Base-by-base conservation (phyloP, 2,113 vertebrate genomes). In the Mugil cephalus region DNA sequence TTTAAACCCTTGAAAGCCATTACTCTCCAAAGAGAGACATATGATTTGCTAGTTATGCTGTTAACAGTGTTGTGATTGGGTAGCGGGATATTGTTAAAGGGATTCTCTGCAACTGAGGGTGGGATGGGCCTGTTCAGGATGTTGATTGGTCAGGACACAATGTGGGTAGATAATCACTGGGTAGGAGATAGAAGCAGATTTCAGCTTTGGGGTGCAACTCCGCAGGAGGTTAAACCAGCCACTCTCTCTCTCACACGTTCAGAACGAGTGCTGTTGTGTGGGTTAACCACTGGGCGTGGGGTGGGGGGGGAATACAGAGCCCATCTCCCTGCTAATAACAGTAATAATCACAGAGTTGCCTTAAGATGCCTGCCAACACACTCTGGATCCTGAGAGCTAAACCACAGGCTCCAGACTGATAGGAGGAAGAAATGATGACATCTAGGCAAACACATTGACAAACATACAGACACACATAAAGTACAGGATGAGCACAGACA, bases 81-180 rank as follows among this genome's bases (percentile, higher is more conserved):
- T 53, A 54, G 50, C 60, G 67, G 54, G 69, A 60, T 54, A 52
- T 30, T 35, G 61, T 73, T 72, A 45, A 74, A 74, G 55, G 47
- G 68, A 82, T 43, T 80, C 61, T 67, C 47, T 47, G 51, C 69
- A 69, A 30, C 58, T 58, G 68, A 68, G 69, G 51, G 80, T 65
- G 54, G 78, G 86, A 30, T 1, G 18, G 64, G 77, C n/a, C 42
- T 63, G 58, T 47, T 43, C 4, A 50, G 64, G 40, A 69, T 47
- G 61, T 30, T 73, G 77, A 91, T 92, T 90, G 90, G 88, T 40
- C 8, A 34, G 59, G 69, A 77, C 38, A 69, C 67, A 14, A 39
- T 66, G 85, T 83, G 79, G 87, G 87, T 42, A 73, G 86, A 85
- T 87, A 87, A 88, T 91, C 69, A 89, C 77, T 86, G 87, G 87